These are phyloP conservation scores for Leptodactylus fallax DNA, from an alignment of 2,797 vertebrate genomes.

Conservation along the genomic window DNA sequence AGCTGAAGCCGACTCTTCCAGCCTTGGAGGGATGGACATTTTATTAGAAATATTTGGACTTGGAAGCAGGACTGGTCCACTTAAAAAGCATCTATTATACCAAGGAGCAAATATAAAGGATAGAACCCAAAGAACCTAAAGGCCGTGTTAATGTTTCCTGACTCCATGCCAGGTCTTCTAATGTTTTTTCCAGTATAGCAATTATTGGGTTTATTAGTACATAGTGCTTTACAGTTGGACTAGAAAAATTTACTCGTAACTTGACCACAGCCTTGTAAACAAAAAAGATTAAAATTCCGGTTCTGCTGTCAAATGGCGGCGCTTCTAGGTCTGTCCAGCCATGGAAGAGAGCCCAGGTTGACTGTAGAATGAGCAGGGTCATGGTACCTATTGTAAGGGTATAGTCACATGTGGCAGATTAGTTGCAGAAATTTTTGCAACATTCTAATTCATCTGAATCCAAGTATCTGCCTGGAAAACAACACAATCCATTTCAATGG, in stretches of 20 bases:
- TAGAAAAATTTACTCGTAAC: not conserved
- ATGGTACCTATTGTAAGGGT: too few species aligned
- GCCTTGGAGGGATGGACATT: conserved; percentile 31
- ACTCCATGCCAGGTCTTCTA: not conserved
- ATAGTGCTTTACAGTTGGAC: not conserved
- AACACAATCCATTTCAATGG: too few species aligned
- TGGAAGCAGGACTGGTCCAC: conserved; percentile 26
- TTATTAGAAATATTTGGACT: conserved; percentile 45
- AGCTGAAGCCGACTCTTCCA: conserved; percentile 43
- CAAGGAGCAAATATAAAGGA: conserved; percentile 35
- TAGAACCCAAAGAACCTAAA: conserved; percentile 26
- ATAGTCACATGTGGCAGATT: not conserved
- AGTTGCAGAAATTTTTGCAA: too few species aligned
- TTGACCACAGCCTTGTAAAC: not conserved
- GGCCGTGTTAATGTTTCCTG: conserved; percentile 18
- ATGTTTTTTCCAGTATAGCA: conserved; percentile 32
- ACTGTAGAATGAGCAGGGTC: not conserved
- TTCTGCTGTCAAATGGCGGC: not conserved
- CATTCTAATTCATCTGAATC: not conserved
- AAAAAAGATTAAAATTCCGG: not conserved
- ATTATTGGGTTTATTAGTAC: conserved; percentile 25
- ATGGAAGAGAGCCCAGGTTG: not conserved
- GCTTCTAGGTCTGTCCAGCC: not conserved
- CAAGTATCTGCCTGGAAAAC: too few species aligned
- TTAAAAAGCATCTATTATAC: conserved; percentile 40